Evolutionary conservation across 2,797 vertebrate genomes (phyloP).

Genomic region (Acanthiza pusilla): DNA sequence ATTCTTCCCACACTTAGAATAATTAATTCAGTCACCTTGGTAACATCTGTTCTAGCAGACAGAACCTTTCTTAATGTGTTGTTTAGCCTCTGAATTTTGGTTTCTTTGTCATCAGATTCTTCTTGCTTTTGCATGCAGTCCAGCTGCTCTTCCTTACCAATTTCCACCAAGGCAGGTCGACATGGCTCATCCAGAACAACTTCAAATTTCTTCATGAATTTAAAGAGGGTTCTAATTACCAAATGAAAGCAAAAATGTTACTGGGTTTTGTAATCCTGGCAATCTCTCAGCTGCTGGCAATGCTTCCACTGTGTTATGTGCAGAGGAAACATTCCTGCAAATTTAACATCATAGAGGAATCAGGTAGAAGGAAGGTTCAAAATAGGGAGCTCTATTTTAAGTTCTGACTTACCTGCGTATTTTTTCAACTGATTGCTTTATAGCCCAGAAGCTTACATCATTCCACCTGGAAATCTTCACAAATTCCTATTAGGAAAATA

Average conservation of each 20-base stretch:
- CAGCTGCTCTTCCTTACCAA: slow-evolving; percentile 70
- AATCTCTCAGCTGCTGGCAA: not conserved
- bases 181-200: slow-evolving; percentile 80
- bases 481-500: slow-evolving; percentile 84
- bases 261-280: not conserved
- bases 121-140: slow-evolving; percentile 73
- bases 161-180: slow-evolving; percentile 82
- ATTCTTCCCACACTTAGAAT: not conserved
- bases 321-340: not conserved
- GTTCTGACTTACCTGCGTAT: slow-evolving; percentile 86
- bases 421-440: slow-evolving; percentile 96
- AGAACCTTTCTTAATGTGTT: slow-evolving; percentile 72
- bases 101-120: slow-evolving; percentile 62
- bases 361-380: not conserved
- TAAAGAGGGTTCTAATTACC: slow-evolving; percentile 88
- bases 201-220: slow-evolving; percentile 94
- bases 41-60: slow-evolving; percentile 67
- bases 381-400: not conserved
- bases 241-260: not conserved
- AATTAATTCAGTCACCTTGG: slow-evolving; percentile 38
- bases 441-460: slow-evolving; percentile 97
- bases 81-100: slow-evolving; percentile 80
- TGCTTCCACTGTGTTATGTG: not conserved
- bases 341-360: not conserved
- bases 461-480: slow-evolving; percentile 98